These are phyloP conservation scores for Percina caprodes DNA, from an alignment of 2,113 vertebrate genomes.

Conservation along the genomic window DNA sequence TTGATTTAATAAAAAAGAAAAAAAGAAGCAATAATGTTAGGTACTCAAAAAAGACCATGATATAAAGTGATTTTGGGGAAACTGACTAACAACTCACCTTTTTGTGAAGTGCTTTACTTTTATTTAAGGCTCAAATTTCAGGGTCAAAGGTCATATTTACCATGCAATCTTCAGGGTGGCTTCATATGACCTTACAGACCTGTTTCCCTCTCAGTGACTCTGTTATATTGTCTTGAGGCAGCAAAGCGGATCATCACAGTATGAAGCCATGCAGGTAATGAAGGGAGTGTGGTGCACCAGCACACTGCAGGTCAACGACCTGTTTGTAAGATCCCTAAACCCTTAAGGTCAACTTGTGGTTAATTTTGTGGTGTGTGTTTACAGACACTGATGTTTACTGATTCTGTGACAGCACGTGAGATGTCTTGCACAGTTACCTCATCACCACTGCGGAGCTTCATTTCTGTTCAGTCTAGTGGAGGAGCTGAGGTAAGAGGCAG, in stretches of 20 bases:
- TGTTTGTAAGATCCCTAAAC: constrained; percentile 28
- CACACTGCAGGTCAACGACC: constrained; percentile 39
- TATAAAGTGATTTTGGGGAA: not conserved
- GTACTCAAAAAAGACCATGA: not conserved
- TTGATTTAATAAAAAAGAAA: too few species aligned
- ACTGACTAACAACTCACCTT: not conserved
- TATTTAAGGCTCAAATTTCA: not conserved
- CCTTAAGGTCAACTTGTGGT: constrained; percentile 33
- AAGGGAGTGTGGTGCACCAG: not conserved
- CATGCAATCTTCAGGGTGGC: not conserved
- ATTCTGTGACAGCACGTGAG: constrained; percentile 14
- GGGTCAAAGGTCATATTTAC: constrained; percentile 14
- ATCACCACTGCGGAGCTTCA: constrained; percentile 12
- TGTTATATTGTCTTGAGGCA: constrained; percentile 21
- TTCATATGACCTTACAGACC: not conserved
- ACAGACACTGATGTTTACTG: constrained; percentile 28
- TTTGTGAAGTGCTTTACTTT: not conserved
- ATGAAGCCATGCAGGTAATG: constrained; percentile 27
- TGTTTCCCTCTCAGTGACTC: constrained; percentile 40
- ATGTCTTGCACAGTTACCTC: constrained; percentile 28
- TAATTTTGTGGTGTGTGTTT: constrained; percentile 38
- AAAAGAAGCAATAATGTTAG: too few species aligned
- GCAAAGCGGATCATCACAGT: constrained; percentile 33
- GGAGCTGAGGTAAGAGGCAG: constrained; percentile 45
- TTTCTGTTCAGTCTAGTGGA: constrained; percentile 3